Percentiles rank a stretch among this genome's conserved stretches.
Conservation (phyloP, 2,113 vertebrate species). For the Polypterus bichir region DNA sequence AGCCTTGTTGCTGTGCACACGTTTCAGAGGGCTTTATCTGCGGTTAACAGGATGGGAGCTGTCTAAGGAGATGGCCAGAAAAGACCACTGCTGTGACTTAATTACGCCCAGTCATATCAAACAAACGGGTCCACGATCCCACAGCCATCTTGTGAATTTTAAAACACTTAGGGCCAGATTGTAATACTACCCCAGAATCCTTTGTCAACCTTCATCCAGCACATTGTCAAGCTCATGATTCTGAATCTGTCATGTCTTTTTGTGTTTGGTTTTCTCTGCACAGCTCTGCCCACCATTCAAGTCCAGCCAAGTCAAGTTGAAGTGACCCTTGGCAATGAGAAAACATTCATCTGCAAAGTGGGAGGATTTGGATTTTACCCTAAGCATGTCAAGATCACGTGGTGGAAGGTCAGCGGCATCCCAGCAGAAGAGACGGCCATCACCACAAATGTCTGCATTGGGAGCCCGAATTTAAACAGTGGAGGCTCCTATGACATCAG, state of each 20-base stretch:
- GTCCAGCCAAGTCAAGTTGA: not conserved
- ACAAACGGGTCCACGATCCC: too few relatives aligned
- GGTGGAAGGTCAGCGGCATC: slow-evolving; percentile 4
- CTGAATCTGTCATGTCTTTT: not conserved
- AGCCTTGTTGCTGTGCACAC: too few relatives aligned
- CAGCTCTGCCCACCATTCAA: slow-evolving; percentile 12
- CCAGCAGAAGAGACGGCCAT: not conserved
- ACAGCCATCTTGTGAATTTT: too few relatives aligned
- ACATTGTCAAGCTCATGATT: too few relatives aligned
- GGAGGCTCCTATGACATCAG: slow-evolving; percentile 22
- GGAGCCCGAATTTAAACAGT: not conserved
- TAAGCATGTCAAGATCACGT: not conserved
- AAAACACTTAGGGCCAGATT: too few relatives aligned
- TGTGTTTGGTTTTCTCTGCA: not conserved
- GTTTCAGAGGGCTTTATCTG: too few relatives aligned
- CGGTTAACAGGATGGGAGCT: too few relatives aligned
- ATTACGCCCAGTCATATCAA: too few relatives aligned
- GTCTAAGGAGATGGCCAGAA: too few relatives aligned
- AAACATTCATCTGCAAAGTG: slow-evolving; percentile 5
- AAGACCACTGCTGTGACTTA: too few relatives aligned
- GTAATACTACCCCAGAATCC: too few relatives aligned
- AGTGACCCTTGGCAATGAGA: not conserved
- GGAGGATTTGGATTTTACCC: slow-evolving; percentile 20
- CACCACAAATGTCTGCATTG: slow-evolving; percentile 2
- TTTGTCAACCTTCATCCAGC: too few relatives aligned